Percentiles rank a stretch among this genome's conserved stretches.
phyloP scores from a whole-genome alignment of 2,888 invertebrate genomes.

The Bombylius discolor region DNA sequence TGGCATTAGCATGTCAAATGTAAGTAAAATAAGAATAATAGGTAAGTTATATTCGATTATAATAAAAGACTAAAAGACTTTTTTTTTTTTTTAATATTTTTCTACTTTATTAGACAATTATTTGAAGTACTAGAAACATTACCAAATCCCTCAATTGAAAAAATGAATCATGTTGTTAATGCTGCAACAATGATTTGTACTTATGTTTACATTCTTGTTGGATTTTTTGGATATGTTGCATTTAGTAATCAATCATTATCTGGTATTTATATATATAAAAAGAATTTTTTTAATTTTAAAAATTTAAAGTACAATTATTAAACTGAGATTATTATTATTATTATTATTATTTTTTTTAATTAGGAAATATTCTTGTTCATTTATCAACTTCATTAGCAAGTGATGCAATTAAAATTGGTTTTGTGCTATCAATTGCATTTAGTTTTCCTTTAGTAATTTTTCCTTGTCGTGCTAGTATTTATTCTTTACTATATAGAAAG shows the following conservation, averaged over 20 bases:
- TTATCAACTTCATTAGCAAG: slow-evolving; percentile 69
- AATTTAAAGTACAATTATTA: not conserved
- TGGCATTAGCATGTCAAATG: slow-evolving; percentile 96
- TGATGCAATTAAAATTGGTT: slow-evolving; percentile 86
- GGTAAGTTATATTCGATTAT: not conserved
- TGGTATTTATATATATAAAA: not conserved
- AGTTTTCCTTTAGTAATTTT: slow-evolving; percentile 96
- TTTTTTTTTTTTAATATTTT: not conserved
- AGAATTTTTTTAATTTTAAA: too few species aligned
- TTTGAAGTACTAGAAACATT: slow-evolving; percentile 89
- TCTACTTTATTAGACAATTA: slow-evolving; percentile 51
- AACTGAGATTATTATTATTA: too few species aligned
- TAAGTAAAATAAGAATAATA: slow-evolving; percentile 36
- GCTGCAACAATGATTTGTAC: slow-evolving; percentile 87
- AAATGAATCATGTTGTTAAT: slow-evolving; percentile 77
- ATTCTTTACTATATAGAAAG: slow-evolving; percentile 77
- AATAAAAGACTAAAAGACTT: too few species aligned
- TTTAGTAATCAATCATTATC: slow-evolving; percentile 49
- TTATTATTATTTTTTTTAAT: not conserved
- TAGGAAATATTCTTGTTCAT: slow-evolving; percentile 81
- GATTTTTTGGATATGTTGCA: slow-evolving; percentile 81
- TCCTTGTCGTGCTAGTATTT: slow-evolving; percentile 86
- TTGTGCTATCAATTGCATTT: slow-evolving; percentile 86
- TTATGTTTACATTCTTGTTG: slow-evolving; percentile 77
- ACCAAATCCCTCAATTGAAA: slow-evolving; percentile 73